phyloP scores from a whole-genome alignment of 2,797 vertebrate species.

The Nyctibius grandis region DNA sequence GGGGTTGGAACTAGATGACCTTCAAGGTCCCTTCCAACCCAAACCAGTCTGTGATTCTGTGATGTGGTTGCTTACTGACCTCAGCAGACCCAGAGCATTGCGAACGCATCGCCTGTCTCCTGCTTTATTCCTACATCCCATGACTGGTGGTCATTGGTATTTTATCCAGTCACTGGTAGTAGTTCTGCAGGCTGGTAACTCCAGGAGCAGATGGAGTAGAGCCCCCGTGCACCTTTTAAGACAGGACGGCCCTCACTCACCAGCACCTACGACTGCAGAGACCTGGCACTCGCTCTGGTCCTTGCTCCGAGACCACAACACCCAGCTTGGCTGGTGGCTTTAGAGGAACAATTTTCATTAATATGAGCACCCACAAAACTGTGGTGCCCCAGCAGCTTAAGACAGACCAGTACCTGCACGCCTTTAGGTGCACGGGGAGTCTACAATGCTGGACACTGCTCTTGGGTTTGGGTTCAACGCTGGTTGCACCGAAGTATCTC shows the following conservation, averaged over 20 bases:
- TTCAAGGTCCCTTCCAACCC: neutral
- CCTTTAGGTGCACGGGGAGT: neutral
- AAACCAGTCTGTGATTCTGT: accelerated
- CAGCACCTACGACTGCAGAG: accelerated
- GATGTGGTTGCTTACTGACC: accelerated
- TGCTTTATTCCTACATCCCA: accelerated
- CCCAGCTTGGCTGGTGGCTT: neutral
- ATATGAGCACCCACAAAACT: neutral
- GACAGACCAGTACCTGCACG: too few relatives aligned
- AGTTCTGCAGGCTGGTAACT: too few relatives aligned
- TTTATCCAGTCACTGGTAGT: too few relatives aligned
- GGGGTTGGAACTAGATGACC: too few relatives aligned
- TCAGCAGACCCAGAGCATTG: neutral
- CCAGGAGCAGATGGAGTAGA: too few relatives aligned
- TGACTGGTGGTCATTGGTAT: accelerated
- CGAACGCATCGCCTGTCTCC: accelerated
- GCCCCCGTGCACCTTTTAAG: neutral
- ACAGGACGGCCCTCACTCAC: neutral
- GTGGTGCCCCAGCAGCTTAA: too few relatives aligned
- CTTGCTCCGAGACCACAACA: neutral
- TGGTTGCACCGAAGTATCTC: too few relatives aligned
- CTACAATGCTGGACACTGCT: neutral
- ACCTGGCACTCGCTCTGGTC: neutral
- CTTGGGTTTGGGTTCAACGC: neutral
- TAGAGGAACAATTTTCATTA: neutral